These are phyloP conservation scores for Lophius americanus DNA, from an alignment of 2,797 vertebrate species.

Conservation along the genomic window DNA sequence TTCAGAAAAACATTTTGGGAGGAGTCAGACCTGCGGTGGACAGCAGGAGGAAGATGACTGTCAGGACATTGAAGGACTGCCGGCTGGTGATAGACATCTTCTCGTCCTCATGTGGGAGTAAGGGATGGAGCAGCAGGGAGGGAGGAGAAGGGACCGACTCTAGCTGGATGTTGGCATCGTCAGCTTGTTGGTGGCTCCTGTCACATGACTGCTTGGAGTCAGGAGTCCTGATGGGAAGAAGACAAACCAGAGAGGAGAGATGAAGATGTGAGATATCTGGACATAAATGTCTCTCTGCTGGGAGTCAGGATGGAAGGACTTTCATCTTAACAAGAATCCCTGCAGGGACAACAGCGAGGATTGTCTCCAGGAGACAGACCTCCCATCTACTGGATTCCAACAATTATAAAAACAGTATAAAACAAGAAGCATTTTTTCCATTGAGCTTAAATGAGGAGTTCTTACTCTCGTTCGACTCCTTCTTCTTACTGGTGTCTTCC, in stretches of 20 bases:
- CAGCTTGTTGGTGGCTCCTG: slow-evolving; percentile 62
- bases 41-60: slow-evolving; percentile 88
- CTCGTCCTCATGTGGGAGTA: slow-evolving; percentile 87
- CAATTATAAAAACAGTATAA: too few relatives aligned
- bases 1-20: too few relatives aligned
- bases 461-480: too few relatives aligned
- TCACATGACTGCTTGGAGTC: slow-evolving; percentile 74
- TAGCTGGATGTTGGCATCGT: slow-evolving; percentile 76
- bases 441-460: too few relatives aligned
- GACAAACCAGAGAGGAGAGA: slow-evolving; percentile 53
- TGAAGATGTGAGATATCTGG: slow-evolving; percentile 55
- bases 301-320: background rate
- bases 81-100: slow-evolving; percentile 96
- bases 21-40: slow-evolving; percentile 88
- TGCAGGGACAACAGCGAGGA: background rate
- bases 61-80: slow-evolving; percentile 91
- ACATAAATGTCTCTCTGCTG: slow-evolving; percentile 23
- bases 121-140: slow-evolving; percentile 61
- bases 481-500: too few relatives aligned
- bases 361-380: background rate
- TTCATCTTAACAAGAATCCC: slow-evolving; percentile 13
- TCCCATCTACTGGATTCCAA: background rate
- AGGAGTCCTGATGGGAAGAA: slow-evolving; percentile 64
- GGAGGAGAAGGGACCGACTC: slow-evolving; percentile 38
- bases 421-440: too few relatives aligned